phyloP scores from a whole-genome alignment of 2,888 invertebrate species.

The Homarus gammarus region DNA sequence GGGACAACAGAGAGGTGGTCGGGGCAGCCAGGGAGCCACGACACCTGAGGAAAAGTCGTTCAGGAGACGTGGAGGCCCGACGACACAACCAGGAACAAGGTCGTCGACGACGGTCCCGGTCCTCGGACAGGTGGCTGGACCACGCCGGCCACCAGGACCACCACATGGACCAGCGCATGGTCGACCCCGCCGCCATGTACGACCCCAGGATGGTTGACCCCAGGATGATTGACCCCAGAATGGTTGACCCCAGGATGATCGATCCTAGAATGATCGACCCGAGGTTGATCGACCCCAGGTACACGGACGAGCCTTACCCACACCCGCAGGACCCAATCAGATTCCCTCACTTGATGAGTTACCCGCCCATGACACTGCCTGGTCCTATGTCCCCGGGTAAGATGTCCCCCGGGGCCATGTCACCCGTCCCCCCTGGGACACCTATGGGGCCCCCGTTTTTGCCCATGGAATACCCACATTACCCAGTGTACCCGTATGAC shows the following conservation, averaged over 20 bases:
- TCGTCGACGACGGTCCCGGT: constrained; percentile 59
- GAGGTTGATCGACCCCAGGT: constrained; percentile 51
- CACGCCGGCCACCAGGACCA: constrained; percentile 28
- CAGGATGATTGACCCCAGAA: constrained; percentile 43
- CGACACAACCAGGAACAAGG: constrained; percentile 21
- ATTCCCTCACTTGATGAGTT: constrained; percentile 68
- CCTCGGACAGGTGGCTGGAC: constrained; percentile 68
- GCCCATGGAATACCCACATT: constrained; percentile 56
- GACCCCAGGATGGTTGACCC: constrained; percentile 62
- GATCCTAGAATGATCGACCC: constrained; percentile 46
- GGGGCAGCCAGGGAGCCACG: constrained; percentile 44
- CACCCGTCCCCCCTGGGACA: constrained; percentile 43
- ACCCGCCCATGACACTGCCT: constrained; percentile 15
- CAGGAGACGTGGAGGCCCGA: constrained; percentile 54
- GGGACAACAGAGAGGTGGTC: constrained; percentile 12
- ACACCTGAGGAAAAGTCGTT: constrained; percentile 61
- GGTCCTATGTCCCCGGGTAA: constrained; percentile 35
- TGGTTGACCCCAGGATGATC: constrained; percentile 32
- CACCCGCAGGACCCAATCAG: constrained; percentile 49
- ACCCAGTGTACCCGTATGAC: constrained; percentile 59
- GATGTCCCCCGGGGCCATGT: constrained; percentile 34
- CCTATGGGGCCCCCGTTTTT: constrained; percentile 55
- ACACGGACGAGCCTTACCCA: constrained; percentile 52
- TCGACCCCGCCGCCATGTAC: constrained; percentile 39
- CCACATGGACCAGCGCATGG: constrained; percentile 39